These are phyloP conservation scores for Megamerina dolium DNA, from an alignment of 2,888 invertebrate genomes.

Conservation along the genomic window DNA sequence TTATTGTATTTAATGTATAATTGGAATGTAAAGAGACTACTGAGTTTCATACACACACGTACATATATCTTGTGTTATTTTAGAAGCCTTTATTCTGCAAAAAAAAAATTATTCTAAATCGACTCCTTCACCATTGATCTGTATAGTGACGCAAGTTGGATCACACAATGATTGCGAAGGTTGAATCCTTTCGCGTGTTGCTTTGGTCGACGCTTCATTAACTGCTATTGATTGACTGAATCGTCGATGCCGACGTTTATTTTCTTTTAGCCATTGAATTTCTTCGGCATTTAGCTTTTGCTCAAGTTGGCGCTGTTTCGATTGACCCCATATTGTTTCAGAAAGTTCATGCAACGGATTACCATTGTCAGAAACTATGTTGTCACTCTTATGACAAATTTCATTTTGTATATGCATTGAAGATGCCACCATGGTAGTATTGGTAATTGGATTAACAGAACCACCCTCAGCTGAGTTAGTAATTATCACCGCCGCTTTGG, in stretches of 20 bases:
- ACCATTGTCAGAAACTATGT: background rate
- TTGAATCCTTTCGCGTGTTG: conserved; percentile 10
- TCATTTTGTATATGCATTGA: background rate
- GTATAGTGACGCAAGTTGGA: conserved; percentile 27
- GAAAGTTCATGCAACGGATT: conserved; percentile 29
- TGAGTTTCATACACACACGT: too few species aligned
- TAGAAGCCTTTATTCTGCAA: too few species aligned
- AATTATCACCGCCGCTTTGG: background rate
- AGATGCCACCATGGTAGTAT: conserved; percentile 8
- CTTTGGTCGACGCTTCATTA: conserved; percentile 17
- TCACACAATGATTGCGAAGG: too few species aligned
- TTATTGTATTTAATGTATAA: too few species aligned
- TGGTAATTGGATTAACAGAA: conserved; percentile 3
- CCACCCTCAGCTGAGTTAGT: conserved; percentile 8
- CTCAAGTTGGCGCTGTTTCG: conserved; percentile 31
- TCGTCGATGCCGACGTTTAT: background rate
- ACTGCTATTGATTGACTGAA: background rate
- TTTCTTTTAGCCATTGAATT: too few species aligned
- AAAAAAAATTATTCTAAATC: conserved; percentile 22
- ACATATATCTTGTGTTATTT: too few species aligned
- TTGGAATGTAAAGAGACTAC: too few species aligned
- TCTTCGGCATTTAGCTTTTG: conserved; percentile 12
- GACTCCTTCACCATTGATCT: conserved; percentile 39
- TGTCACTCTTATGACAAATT: background rate
- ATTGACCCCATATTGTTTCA: conserved; percentile 31